Percentiles rank a stretch among this genome's conserved stretches.
phyloP scores from a whole-genome alignment of 2,888 invertebrate genomes.

The Leptothorax acervorum region DNA sequence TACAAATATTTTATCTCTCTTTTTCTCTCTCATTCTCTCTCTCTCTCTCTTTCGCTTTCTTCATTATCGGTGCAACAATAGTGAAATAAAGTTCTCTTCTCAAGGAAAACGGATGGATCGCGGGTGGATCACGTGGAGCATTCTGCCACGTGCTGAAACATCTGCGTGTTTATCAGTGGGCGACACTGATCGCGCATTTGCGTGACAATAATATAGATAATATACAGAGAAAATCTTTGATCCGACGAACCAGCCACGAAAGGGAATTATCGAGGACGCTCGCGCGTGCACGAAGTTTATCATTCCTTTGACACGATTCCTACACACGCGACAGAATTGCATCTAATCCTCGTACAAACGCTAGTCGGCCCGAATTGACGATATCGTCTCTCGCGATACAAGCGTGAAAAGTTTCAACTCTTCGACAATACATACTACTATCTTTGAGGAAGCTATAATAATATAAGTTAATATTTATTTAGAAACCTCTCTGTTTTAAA shows the following conservation, averaged over 20 bases:
- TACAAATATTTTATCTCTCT: constrained; percentile 47
- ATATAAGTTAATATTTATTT: not conserved
- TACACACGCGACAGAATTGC: constrained; percentile 54
- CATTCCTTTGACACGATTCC: constrained; percentile 57
- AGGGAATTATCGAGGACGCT: constrained; percentile 67
- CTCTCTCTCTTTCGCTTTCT: constrained; percentile 41
- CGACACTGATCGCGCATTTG: constrained; percentile 58
- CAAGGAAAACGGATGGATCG: constrained; percentile 67
- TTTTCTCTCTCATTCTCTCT: constrained; percentile 25
- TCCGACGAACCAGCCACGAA: constrained; percentile 82
- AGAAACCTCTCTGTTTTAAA: not conserved
- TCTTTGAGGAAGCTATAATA: not conserved
- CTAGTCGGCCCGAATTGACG: constrained; percentile 65
- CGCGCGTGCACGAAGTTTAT: constrained; percentile 51
- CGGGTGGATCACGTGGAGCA: constrained; percentile 42
- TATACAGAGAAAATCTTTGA: constrained; percentile 77
- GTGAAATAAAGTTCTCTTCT: constrained; percentile 66
- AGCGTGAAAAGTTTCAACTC: not conserved
- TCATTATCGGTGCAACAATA: constrained; percentile 63
- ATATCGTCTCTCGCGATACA: constrained; percentile 36
- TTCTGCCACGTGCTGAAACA: constrained; percentile 32
- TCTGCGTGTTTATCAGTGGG: constrained; percentile 31
- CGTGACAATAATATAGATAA: constrained; percentile 64
- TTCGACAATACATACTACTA: not conserved
- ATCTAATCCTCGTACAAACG: constrained; percentile 61